phyloP scores from a whole-genome alignment of 2,113 vertebrate genomes.

The Melanerpes aurifrons region DNA sequence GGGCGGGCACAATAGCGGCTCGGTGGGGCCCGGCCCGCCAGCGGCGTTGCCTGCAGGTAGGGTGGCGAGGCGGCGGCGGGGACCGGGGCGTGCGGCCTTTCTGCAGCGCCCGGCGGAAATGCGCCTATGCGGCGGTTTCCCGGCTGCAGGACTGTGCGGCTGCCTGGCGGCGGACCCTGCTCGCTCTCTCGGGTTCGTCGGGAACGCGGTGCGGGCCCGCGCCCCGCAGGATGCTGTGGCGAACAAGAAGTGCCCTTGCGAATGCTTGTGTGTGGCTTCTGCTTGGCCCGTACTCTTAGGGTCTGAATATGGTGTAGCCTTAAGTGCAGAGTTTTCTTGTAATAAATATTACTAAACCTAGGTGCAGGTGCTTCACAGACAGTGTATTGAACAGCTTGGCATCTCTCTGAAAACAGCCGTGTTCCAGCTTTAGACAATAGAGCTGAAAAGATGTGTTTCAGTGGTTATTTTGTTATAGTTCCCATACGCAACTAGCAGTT shows the following conservation, averaged over 20 bases:
- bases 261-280: rapidly evolving
- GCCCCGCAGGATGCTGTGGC: not conserved
- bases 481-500: not conserved
- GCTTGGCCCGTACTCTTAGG: rapidly evolving
- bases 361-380: not conserved
- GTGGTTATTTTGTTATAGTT: not conserved
- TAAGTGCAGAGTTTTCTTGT: rapidly evolving
- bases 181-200: not conserved
- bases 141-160: rapidly evolving
- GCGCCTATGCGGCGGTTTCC: rapidly evolving
- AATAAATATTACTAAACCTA: rapidly evolving
- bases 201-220: not conserved
- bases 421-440: not conserved
- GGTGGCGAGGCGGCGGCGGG: not conserved
- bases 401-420: not conserved
- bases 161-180: rapidly evolving
- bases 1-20: too few relatives aligned
- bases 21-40: not conserved
- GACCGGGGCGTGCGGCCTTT: not conserved
- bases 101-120: not conserved
- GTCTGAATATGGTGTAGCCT: not conserved
- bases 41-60: not conserved
- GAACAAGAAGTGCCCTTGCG: rapidly evolving
- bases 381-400: not conserved
- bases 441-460: not conserved